Percentiles rank a stretch among this genome's conserved stretches.
Conservation (phyloP, 1,140 invertebrate genomes). For the Drosophila pruinosa region DNA sequence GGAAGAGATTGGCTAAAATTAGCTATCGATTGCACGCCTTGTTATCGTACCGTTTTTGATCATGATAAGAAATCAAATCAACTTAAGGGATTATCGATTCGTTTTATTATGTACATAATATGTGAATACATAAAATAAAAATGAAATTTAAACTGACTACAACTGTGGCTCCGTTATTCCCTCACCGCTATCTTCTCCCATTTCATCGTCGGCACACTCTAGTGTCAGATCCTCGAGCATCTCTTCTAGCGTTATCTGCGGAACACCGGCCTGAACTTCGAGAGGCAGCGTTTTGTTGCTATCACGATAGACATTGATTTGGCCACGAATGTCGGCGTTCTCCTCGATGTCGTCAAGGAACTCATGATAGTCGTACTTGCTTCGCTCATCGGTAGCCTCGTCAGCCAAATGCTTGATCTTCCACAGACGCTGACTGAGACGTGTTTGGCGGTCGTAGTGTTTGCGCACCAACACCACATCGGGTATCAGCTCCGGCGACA, state of each 20-base stretch:
- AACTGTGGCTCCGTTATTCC: conserved; percentile 39
- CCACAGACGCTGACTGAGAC: conserved; percentile 93
- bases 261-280: conserved; percentile 87
- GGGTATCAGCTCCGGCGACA: conserved; percentile 89
- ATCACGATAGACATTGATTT: conserved; percentile 97
- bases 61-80: too few relatives aligned
- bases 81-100: background rate
- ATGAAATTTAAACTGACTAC: conserved; percentile 16
- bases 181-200: conserved; percentile 83
- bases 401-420: conserved; percentile 94
- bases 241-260: conserved; percentile 95
- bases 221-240: conserved; percentile 98
- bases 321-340: conserved; percentile 92
- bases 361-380: conserved; percentile 93
- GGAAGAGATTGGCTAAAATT: too few relatives aligned
- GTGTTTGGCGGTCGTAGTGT: conserved; percentile 88
- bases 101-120: conserved; percentile 15
- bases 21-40: too few relatives aligned
- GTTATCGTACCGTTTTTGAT: too few relatives aligned
- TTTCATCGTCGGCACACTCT: conserved; percentile 87
- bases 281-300: conserved; percentile 87
- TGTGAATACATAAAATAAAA: conserved; percentile 34
- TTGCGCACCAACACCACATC: conserved; percentile 98
- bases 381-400: conserved; percentile 87
- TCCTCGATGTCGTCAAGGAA: conserved; percentile 99